Base-by-base conservation (phyloP, 2,113 vertebrate genomes). In the Stercorarius parasiticus region DNA sequence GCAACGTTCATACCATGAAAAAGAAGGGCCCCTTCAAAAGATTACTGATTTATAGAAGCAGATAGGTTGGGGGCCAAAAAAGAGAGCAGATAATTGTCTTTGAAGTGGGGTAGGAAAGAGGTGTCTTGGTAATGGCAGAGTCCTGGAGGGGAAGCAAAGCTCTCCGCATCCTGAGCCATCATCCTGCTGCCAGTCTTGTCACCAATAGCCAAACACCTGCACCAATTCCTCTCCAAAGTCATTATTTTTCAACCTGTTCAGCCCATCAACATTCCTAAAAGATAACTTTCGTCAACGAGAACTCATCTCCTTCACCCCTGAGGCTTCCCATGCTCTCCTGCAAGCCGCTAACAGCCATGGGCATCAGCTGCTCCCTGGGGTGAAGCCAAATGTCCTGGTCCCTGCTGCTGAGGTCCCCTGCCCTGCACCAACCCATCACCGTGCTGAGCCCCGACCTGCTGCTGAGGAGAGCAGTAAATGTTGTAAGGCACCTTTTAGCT, bases 401-500 rank as follows among this genome's bases (percentile, higher is more conserved):
- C 40, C 3, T 2, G 3, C 50, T n/a, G 29, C 76, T 45, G n/a
- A 15, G 0, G 21, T 11, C 38, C 34, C 11, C 19, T 30, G 21
- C n/a, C 62, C n/a, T 4, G 3, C 34, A 11, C 26, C 11, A 0
- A 16, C 59, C 42, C 4, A 1, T 15, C 1, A 3, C 91, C 15
- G 15, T 34, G 47, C 76, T 15, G 59, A 67, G 52, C 30, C 50
- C 34, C 50, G 29, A 8, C 30, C 59, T 0, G 0, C 81, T 79
- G 72, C 90, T 4, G 6, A 61, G 92, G 47, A 93, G 59, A 88
- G 83, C 82, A n/a, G 82, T 32, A 47, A 58, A 17, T 18, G 70
- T 40, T 49, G 3, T 91, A 97, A 98, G 96, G 96, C 95, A 98
- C 95, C 95, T 91, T 97, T 86, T 22, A 92, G 65, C 76, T 96